Percentiles rank a stretch among this genome's conserved stretches.
These are phyloP conservation scores for Prolemur simus DNA, from an alignment of 2,113 vertebrate genomes.

Conservation along the genomic window DNA sequence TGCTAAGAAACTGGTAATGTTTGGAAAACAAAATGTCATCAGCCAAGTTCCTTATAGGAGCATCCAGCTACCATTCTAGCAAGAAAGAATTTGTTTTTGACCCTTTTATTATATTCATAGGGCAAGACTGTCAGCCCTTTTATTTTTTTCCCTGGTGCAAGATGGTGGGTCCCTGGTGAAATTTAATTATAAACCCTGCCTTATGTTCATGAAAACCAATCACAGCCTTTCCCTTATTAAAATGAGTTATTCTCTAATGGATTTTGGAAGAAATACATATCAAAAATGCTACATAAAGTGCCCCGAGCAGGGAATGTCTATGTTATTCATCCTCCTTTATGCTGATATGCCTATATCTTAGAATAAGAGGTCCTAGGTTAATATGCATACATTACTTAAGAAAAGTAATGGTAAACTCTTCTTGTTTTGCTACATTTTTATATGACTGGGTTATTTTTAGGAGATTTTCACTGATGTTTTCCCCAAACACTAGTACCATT, in stretches of 20 bases:
- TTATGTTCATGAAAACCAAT: constrained; percentile 59
- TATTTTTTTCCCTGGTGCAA: not conserved
- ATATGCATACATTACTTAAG: not conserved
- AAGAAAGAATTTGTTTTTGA: not conserved
- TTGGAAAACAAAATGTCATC: not conserved
- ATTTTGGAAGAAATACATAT: constrained; percentile 29
- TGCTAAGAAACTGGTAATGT: not conserved
- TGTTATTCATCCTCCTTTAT: constrained; percentile 5
- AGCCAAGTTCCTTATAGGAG: not conserved
- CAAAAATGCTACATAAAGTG: constrained; percentile 9
- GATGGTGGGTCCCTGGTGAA: not conserved
- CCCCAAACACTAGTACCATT: not conserved
- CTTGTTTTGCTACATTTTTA: not conserved
- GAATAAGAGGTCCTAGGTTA: not conserved
- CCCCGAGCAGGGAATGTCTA: not conserved
- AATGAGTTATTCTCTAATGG: constrained; percentile 37
- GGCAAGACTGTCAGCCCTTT: not conserved
- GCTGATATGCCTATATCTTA: not conserved
- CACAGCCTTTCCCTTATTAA: not conserved
- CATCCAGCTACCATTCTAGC: not conserved
- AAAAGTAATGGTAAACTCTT: not conserved
- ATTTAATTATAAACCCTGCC: constrained; percentile 40
- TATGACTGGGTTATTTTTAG: not conserved
- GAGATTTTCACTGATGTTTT: not conserved
- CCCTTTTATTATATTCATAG: not conserved